A percentile compares a stretch with the other conserved stretches of the same genome.
These are phyloP conservation scores for Agapornis roseicollis DNA, from an alignment of 2,113 vertebrate species.

Conservation along the genomic window DNA sequence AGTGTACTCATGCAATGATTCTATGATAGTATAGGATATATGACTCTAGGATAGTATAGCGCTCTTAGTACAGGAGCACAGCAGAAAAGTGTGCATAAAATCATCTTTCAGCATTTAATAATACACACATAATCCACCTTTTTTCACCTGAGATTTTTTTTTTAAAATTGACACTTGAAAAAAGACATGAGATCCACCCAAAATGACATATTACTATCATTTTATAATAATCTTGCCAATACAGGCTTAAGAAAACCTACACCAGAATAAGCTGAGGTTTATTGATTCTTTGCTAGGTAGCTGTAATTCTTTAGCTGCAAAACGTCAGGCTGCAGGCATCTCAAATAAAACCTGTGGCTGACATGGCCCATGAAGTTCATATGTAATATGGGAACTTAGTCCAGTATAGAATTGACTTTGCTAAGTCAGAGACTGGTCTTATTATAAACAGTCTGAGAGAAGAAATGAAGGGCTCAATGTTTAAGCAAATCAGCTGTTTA, in stretches of 20 bases:
- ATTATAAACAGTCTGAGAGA: not conserved
- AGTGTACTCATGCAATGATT: not conserved
- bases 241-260: not conserved
- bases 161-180: not conserved
- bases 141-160: not conserved
- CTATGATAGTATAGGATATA: not conserved
- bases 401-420: not conserved
- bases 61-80: not conserved
- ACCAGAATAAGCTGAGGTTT: not conserved
- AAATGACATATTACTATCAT: not conserved
- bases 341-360: not conserved
- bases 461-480: not conserved
- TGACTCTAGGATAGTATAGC: no score
- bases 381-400: not conserved
- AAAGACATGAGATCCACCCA: not conserved
- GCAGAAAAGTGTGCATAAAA: not conserved
- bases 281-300: not conserved
- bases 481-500: not conserved
- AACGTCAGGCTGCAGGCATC: not conserved
- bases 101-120: not conserved
- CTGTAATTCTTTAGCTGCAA: not conserved
- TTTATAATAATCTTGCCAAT: not conserved
- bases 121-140: not conserved
- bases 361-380: not conserved
- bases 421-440: not conserved